Conservation (phyloP, 2,797 vertebrate genomes). For the Hapalemur alaotrensis region DNA sequence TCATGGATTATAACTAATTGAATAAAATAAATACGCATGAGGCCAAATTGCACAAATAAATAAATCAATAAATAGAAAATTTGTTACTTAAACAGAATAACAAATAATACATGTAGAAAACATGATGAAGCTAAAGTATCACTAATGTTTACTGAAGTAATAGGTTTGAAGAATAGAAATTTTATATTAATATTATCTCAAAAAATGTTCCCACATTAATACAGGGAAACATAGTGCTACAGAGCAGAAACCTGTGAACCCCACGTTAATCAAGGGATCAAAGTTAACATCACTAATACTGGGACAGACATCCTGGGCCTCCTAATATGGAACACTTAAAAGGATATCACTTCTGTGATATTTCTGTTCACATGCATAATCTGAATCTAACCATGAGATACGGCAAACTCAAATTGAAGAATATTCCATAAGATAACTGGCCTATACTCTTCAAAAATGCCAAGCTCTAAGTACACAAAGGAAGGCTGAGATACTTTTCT, state of each 20-base stretch:
- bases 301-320: background rate
- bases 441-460: background rate
- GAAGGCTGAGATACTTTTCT: background rate
- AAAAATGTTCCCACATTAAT: background rate
- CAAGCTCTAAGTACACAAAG: background rate
- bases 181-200: background rate
- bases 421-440: background rate
- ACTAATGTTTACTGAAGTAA: background rate
- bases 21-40: background rate
- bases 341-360: background rate
- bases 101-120: background rate
- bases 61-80: background rate
- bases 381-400: background rate
- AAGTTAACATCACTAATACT: background rate
- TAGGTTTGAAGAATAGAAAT: background rate
- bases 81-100: background rate
- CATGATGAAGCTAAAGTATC: background rate
- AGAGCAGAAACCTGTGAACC: background rate
- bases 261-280: background rate
- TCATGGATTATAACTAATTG: background rate
- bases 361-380: background rate
- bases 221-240: background rate
- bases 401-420: background rate
- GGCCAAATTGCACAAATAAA: background rate
- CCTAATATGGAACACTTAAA: background rate